Conservation (phyloP, 2,888 invertebrate genomes). For the Pimpla rufipes region DNA sequence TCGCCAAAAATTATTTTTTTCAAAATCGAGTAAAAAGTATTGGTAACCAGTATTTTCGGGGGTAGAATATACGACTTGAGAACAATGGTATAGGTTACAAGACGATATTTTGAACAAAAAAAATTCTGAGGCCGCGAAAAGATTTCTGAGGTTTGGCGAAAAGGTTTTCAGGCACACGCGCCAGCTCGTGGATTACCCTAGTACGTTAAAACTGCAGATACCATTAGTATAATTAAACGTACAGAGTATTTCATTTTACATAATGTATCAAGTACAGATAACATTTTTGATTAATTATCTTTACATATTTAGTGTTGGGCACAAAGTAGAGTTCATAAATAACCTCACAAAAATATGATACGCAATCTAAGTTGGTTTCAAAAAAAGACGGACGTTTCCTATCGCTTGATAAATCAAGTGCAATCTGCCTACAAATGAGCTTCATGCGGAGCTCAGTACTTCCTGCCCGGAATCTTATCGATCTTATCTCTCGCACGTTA, state of each 20-base stretch:
- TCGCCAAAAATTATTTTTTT: too few species aligned
- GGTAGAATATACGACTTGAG: too few species aligned
- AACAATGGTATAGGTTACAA: too few species aligned
- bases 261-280: background rate
- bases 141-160: too few species aligned
- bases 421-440: background rate
- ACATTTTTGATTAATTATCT: background rate
- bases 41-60: too few species aligned
- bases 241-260: background rate
- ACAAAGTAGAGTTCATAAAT: background rate
- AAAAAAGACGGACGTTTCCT: background rate
- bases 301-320: background rate
- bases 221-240: too few species aligned
- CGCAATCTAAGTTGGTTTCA: background rate
- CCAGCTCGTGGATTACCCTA: too few species aligned
- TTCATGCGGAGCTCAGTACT: background rate
- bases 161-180: too few species aligned
- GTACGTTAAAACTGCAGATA: background rate
- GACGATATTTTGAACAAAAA: too few species aligned
- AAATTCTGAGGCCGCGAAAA: too few species aligned
- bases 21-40: too few species aligned
- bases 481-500: slow-evolving; percentile 13
- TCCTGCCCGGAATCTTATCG: slow-evolving; percentile 1
- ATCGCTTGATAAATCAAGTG: background rate
- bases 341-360: background rate